Evolutionary conservation across 2,888 invertebrate genomes (phyloP).

Genomic region (Automeris io): DNA sequence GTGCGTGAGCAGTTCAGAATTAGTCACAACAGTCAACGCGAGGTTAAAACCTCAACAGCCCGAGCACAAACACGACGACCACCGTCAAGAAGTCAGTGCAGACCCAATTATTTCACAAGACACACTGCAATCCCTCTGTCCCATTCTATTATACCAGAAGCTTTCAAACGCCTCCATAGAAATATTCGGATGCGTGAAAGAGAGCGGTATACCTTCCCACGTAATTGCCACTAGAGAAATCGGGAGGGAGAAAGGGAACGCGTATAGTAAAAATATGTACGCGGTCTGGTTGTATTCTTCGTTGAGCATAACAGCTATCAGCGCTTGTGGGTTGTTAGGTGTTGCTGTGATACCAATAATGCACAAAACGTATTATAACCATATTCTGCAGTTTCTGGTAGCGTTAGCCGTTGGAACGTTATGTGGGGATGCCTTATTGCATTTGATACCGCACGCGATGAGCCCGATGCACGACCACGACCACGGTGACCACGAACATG

Average conservation of each 20-base stretch:
- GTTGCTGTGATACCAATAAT: conserved; percentile 94
- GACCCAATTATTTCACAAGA: conserved; percentile 38
- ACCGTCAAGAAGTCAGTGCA: conserved; percentile 29
- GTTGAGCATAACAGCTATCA: conserved; percentile 88
- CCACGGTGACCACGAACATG: conserved; percentile 27
- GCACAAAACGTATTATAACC: conserved; percentile 91
- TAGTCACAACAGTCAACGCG: conserved; percentile 59
- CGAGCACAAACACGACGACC: conserved; percentile 28
- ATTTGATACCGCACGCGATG: conserved; percentile 92
- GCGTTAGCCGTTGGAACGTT: conserved; percentile 95
- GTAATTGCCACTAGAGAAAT: conserved; percentile 13
- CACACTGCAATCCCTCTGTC: conserved; percentile 78
- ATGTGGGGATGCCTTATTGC: conserved; percentile 93
- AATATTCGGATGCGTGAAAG: conserved; percentile 75
- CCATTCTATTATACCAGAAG: conserved; percentile 82
- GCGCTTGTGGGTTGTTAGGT: conserved; percentile 90
- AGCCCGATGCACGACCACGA: conserved; percentile 46
- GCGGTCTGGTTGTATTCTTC: conserved; percentile 91
- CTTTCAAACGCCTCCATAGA: conserved; percentile 72
- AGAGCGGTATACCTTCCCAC: conserved; percentile 22
- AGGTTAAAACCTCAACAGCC: conserved; percentile 50
- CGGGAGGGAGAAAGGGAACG: conserved; percentile 28
- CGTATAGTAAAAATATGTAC: conserved; percentile 49
- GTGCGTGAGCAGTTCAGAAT: conserved; percentile 67
- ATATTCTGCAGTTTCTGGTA: conserved; percentile 92